Conservation (phyloP, 2,797 vertebrate genomes). For the Poecilia picta region DNA sequence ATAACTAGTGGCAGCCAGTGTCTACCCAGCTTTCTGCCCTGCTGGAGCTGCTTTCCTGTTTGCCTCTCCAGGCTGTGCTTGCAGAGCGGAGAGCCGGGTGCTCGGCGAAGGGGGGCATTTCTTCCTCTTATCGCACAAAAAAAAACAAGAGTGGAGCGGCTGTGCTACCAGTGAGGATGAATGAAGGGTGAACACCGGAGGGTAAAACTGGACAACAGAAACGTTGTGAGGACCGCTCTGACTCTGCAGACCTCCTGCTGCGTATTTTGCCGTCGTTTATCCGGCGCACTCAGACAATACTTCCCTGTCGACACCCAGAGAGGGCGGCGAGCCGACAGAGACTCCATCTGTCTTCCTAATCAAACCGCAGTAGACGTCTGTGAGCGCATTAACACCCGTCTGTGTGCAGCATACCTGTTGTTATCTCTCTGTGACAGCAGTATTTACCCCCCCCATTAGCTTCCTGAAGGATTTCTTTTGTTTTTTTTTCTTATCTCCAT, state of each 20-base stretch:
- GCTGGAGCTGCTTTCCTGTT: constrained; percentile 24
- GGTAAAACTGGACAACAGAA: constrained; percentile 20
- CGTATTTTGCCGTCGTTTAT: constrained; percentile 17
- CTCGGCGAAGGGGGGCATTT: constrained; percentile 23
- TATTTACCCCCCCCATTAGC: constrained; percentile 1
- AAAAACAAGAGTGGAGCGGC: constrained; percentile 29
- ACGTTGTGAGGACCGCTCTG: constrained; percentile 57
- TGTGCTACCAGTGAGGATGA: constrained; percentile 62
- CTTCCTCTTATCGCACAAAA: constrained; percentile 38
- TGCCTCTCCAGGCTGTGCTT: constrained; percentile 31
- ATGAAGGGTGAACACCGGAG: constrained; percentile 49
- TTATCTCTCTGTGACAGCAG: constrained; percentile 21
- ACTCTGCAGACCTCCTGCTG: constrained; percentile 61
- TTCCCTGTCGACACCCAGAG: constrained; percentile 43
- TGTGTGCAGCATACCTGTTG: constrained; percentile 41
- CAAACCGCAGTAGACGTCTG: constrained; percentile 56
- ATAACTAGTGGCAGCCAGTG: background rate
- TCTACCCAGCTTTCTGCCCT: constrained; percentile 22
- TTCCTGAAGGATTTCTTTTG: constrained; percentile 12
- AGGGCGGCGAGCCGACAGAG: constrained; percentile 62
- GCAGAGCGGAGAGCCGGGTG: constrained; percentile 48
- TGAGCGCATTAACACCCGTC: constrained; percentile 42
- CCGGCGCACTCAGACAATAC: constrained; percentile 25
- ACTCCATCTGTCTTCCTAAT: constrained; percentile 73
- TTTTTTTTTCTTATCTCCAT: constrained; percentile 13